A percentile compares a stretch with the other conserved stretches of the same genome.
These are phyloP conservation scores for Cepaea nemoralis DNA, from an alignment of 1,140 invertebrate species.

Conservation along the genomic window DNA sequence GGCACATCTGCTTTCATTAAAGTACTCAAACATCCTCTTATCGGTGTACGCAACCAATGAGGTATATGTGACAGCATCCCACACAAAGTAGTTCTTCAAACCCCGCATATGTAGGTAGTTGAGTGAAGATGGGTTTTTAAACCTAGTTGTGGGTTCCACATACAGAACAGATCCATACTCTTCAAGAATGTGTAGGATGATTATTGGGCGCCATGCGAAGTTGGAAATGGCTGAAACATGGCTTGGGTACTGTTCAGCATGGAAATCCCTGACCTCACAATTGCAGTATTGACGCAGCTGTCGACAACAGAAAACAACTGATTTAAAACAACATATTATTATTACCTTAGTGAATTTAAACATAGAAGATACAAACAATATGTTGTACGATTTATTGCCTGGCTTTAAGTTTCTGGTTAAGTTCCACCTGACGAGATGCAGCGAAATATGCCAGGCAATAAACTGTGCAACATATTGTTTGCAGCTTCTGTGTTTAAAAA, in stretches of 20 bases:
- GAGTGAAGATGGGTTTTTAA: slow-evolving; percentile 51
- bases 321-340: too few relatives aligned
- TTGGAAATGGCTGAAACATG: slow-evolving; percentile 53
- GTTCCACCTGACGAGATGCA: too few relatives aligned
- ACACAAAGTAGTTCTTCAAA: slow-evolving; percentile 56
- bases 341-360: too few relatives aligned
- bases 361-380: too few relatives aligned
- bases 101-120: slow-evolving; percentile 54
- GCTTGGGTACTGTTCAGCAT: slow-evolving; percentile 49
- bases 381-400: too few relatives aligned
- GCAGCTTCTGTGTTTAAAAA: too few relatives aligned
- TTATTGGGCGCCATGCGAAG: slow-evolving; percentile 61
- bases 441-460: too few relatives aligned
- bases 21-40: slow-evolving; percentile 56
- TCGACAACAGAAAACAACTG: slow-evolving; percentile 38
- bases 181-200: slow-evolving; percentile 60
- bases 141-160: slow-evolving; percentile 54
- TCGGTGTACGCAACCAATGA: slow-evolving; percentile 56
- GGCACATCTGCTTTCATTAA: slow-evolving; percentile 57
- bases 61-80: slow-evolving; percentile 50
- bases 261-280: slow-evolving; percentile 58
- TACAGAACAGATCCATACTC: slow-evolving; percentile 61
- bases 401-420: too few relatives aligned
- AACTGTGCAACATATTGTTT: too few relatives aligned
- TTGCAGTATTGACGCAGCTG: slow-evolving; percentile 59